phyloP scores from a whole-genome alignment of 2,888 invertebrate genomes.

The Fissipunctia ypsillon region DNA sequence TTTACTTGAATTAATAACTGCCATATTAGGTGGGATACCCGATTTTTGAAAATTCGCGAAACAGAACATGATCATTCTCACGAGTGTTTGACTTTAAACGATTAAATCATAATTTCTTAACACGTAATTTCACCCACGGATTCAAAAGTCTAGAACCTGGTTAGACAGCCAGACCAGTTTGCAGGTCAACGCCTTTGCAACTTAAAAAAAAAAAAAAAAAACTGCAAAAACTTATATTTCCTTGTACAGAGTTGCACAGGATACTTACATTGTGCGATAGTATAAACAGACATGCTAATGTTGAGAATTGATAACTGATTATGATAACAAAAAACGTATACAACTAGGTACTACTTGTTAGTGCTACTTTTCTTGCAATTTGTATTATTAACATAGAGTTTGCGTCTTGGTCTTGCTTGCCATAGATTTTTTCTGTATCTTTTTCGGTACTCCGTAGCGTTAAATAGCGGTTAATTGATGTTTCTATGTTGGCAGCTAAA shows the following conservation, averaged over 20 bases:
- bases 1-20: background rate
- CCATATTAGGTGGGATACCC: background rate
- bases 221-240: slow-evolving; percentile 30
- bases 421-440: slow-evolving; percentile 20
- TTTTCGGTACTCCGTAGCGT: slow-evolving; percentile 33
- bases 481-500: slow-evolving; percentile 55
- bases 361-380: slow-evolving; percentile 43
- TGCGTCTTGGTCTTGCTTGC: slow-evolving; percentile 22
- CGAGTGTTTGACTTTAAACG: background rate
- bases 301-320: slow-evolving; percentile 55
- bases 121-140: slow-evolving; percentile 16
- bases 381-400: slow-evolving; percentile 47
- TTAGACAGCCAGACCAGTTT: slow-evolving; percentile 46
- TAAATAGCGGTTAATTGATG: slow-evolving; percentile 66
- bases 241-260: slow-evolving; percentile 31
- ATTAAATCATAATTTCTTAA: background rate
- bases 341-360: slow-evolving; percentile 47
- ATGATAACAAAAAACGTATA: slow-evolving; percentile 53
- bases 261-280: slow-evolving; percentile 33
- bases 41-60: background rate
- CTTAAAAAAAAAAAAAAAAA: slow-evolving; percentile 33
- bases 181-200: slow-evolving; percentile 37
- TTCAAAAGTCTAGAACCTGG: slow-evolving; percentile 23
- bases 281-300: slow-evolving; percentile 37
- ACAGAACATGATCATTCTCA: background rate